These are phyloP conservation scores for Lagenorhynchus albirostris DNA, from an alignment of 2,113 vertebrate species.

Conservation along the genomic window DNA sequence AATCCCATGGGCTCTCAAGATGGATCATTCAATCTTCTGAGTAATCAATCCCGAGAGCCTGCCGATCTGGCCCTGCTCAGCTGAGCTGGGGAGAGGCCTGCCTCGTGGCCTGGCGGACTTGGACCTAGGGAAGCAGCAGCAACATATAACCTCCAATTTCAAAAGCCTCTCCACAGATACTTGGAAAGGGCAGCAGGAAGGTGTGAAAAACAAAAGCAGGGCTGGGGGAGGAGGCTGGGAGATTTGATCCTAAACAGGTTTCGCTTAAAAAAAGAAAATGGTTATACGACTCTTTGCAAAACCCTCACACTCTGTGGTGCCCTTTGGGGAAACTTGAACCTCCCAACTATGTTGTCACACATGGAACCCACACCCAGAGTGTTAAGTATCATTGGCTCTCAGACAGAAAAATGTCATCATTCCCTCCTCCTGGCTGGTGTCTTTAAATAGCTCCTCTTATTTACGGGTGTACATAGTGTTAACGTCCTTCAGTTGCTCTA, in stretches of 20 bases:
- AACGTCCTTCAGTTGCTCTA: constrained; percentile 87
- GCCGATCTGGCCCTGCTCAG: constrained; percentile 19
- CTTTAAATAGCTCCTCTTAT: constrained; percentile 87
- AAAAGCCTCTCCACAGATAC: constrained; percentile 37
- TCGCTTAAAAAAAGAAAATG: constrained; percentile 38
- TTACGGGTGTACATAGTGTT: constrained; percentile 86
- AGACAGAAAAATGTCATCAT: constrained; percentile 80
- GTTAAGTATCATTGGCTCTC: constrained; percentile 82
- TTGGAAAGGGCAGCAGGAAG: constrained; percentile 42
- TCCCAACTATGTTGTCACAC: constrained; percentile 74
- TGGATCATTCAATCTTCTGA: constrained; percentile 75
- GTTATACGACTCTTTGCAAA: constrained; percentile 72
- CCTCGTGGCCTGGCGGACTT: constrained; percentile 8
- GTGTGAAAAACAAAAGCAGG: constrained; percentile 50
- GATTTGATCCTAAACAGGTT: constrained; percentile 61
- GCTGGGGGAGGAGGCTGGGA: background rate
- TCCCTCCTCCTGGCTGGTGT: constrained; percentile 75
- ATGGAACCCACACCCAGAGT: constrained; percentile 73
- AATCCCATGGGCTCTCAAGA: constrained; percentile 77
- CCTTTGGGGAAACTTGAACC: constrained; percentile 75
- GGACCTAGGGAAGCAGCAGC: background rate
- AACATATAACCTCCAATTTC: constrained; percentile 15
- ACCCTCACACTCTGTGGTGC: constrained; percentile 59
- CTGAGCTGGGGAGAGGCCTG: constrained; percentile 60
- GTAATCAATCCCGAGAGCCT: constrained; percentile 69